Evolutionary conservation across 35 echinoderm and acorn worm species (phyloP).

Genomic region (Heliocidaris erythrogramma): DNA sequence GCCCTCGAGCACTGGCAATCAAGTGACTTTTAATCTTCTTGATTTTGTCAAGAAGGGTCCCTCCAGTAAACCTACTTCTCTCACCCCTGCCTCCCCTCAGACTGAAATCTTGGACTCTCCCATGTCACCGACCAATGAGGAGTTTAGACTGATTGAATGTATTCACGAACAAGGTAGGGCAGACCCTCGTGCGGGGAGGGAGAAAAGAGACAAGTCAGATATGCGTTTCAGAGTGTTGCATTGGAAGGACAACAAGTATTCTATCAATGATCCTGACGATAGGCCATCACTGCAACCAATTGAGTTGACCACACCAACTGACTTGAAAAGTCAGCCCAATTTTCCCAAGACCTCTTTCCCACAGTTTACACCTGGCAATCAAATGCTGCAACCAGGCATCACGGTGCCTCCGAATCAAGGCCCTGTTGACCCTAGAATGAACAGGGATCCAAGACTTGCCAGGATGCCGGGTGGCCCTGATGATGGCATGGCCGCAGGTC

Average conservation of each 20-base stretch:
- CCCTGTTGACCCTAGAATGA: conserved; percentile 67
- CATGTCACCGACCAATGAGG: conserved; percentile 43
- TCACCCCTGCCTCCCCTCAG: conserved; percentile 20
- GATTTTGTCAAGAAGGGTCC: conserved; percentile 72
- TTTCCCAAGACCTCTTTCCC: conserved; percentile 21
- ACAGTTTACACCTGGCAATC: neutral
- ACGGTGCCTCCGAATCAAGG: conserved; percentile 49
- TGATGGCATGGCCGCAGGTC: neutral
- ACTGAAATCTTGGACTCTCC: conserved; percentile 42
- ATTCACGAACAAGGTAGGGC: conserved; percentile 56
- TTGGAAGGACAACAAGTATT: conserved; percentile 82
- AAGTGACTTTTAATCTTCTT: conserved; percentile 59
- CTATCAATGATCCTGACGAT: conserved; percentile 63
- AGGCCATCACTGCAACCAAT: conserved; percentile 76
- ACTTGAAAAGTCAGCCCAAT: conserved; percentile 67
- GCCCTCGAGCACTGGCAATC: neutral
- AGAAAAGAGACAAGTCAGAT: conserved; percentile 68
- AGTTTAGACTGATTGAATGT: conserved; percentile 71
- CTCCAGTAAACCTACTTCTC: neutral
- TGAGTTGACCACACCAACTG: conserved; percentile 79
- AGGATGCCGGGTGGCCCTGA: conserved; percentile 33
- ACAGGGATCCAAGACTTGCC: conserved; percentile 60
- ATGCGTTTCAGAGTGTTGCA: conserved; percentile 74
- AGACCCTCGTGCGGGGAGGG: conserved; percentile 72
- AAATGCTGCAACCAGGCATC: conserved; percentile 43